Conservation (phyloP, 1,140 invertebrate genomes). For the Odontomachus brunneus region DNA sequence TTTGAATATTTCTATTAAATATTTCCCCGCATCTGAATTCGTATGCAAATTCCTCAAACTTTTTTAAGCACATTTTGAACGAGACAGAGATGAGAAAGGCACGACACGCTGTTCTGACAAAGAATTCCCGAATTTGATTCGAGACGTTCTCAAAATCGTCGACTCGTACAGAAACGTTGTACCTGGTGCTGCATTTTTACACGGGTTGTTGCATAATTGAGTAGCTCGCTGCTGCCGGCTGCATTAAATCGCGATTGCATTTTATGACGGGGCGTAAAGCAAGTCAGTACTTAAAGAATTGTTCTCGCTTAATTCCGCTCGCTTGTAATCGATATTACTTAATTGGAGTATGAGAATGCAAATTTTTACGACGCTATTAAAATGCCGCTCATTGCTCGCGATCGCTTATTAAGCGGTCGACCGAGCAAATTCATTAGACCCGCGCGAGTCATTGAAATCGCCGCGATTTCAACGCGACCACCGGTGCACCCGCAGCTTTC, state of each 20-base stretch:
- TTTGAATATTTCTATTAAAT: no score
- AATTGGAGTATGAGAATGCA: background rate
- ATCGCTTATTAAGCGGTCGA: slow-evolving; percentile 13
- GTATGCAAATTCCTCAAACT: no score
- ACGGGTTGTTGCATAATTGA: background rate
- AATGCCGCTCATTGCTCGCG: background rate
- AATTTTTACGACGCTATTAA: slow-evolving; percentile 11
- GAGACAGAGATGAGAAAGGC: no score
- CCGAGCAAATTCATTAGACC: background rate
- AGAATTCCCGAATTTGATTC: no score
- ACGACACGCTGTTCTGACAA: no score
- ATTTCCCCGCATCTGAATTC: no score
- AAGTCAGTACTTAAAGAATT: background rate
- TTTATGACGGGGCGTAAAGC: background rate
- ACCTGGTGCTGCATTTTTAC: background rate
- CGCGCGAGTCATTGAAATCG: background rate
- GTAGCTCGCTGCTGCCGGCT: no score
- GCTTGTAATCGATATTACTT: background rate
- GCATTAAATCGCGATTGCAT: background rate
- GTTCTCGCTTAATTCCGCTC: background rate
- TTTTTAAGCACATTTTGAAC: no score
- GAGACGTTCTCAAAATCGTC: no score
- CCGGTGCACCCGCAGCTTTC: background rate
- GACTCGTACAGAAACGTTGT: background rate
- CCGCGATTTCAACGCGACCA: background rate